Base-by-base conservation (phyloP, 2,797 vertebrate genomes). In the Siniperca scherzeri region DNA sequence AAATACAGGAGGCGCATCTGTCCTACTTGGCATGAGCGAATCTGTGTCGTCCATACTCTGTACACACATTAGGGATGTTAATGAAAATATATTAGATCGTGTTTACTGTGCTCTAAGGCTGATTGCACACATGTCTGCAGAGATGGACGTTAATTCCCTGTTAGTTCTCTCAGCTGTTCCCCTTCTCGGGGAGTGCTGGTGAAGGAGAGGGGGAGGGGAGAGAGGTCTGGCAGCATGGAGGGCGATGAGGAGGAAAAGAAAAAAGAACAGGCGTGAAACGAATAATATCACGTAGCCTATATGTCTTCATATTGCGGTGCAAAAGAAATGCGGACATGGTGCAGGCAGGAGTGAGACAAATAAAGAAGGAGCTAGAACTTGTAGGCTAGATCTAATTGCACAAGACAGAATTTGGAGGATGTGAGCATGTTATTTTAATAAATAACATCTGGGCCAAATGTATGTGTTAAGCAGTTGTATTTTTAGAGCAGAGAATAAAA, bases 81-180 rank as follows among this genome's bases (percentile, higher is more conserved):
- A 92, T 90, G 70, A 77, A 88, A 87, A 89, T 84, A 77, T 84
- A 89, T 88, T 83, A 70, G 72, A 90, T 84, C 56, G 55, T 93
- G 88, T 93, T 93, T 88, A 89, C 88, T 90, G 60, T 66, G 30
- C 77, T 74, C 70, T 33, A 30, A 78, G 70, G 67, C 76, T 80
- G 74, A 87, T 70, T 55, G 81, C 74, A 66, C 74, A 78, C 88
- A 85, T 82, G 90, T 90, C 85, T 88, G 55, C 69, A 81, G 74
- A 92, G 62, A 92, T 79, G 77, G 73, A 81, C n/a, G 13, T 78
- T 93, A 93, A 94, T 92, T 93, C 89, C 91, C 73, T 88, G 86
- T 90, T 91, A 89, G 71, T 88, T 90, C 77, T 85, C 86, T 93
- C 92, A 94, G 93, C 94, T 94, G 94, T 92, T 93, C 84, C 90